phyloP scores from a whole-genome alignment of 1,140 invertebrate species.

The Colletes gigas region DNA sequence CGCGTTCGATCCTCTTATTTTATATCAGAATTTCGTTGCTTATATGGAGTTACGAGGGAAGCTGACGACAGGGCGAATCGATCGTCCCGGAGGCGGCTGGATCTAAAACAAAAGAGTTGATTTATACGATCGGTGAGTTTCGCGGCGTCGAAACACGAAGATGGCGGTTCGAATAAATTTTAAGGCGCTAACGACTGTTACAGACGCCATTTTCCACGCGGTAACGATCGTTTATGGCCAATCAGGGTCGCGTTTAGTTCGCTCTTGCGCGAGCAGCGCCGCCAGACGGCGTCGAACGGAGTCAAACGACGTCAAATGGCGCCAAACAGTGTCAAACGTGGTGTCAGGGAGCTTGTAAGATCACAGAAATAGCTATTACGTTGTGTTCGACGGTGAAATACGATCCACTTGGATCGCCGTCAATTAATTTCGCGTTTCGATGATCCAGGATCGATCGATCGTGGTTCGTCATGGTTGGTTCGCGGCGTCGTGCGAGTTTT shows the following conservation, averaged over 20 bases:
- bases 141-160: slow-evolving; percentile 18
- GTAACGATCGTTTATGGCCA: slow-evolving; percentile 69
- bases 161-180: slow-evolving; percentile 44
- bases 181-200: slow-evolving; percentile 20
- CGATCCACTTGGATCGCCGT: background rate
- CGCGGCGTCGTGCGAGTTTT: slow-evolving; percentile 5
- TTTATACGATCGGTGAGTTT: slow-evolving; percentile 19
- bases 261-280: slow-evolving; percentile 31
- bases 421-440: slow-evolving; percentile 25
- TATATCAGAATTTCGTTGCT: background rate
- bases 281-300: too few species aligned
- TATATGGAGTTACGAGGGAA: background rate
- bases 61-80: too few species aligned
- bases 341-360: slow-evolving; percentile 57
- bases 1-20: too few species aligned
- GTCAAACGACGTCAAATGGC: too few species aligned
- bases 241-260: slow-evolving; percentile 60
- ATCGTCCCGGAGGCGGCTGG: background rate
- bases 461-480: too few species aligned
- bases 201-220: slow-evolving; percentile 45
- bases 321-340: slow-evolving; percentile 23
- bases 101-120: slow-evolving; percentile 19
- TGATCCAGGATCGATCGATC: background rate
- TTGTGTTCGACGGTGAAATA: slow-evolving; percentile 21
- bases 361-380: background rate